Base-by-base conservation (phyloP, 2,888 invertebrate genomes). In the Dynastes maya region DNA sequence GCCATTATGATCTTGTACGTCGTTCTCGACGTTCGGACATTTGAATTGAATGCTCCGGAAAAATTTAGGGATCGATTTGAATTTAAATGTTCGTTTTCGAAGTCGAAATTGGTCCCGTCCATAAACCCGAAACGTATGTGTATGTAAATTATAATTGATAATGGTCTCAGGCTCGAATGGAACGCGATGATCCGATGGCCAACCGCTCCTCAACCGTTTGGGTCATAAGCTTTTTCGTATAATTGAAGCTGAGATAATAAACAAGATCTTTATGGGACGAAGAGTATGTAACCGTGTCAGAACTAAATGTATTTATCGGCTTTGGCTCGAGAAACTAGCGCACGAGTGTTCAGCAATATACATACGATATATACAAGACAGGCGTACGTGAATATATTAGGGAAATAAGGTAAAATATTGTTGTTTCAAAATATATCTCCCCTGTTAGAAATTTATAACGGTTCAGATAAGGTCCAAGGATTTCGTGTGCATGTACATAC, bases 121-220 rank as follows among this genome's bases (percentile, higher is more conserved):
- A 58, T 65, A 58, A 67, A 45, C 37, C 37, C 76, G 45, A 65
- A 67, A 49, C 45, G 68, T 49, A 40, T 13, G 45, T 68, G 45
- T 68, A 76, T 76, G 76, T 76, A 76, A 76, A 76, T 76, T 76
- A 58, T 76, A 76, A 76, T 67, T 68, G 68, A 76, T 67, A 76
- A 76, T 68, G 76, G 65, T 58, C 65, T 40, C 45, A 22, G 55
- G 55, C 49, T 61, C 61, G 61, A 61, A 61, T 22, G 71, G 71
- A 61, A 63, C 61, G 72, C 63, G 55, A 55, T 55, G 22, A 55
- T 55, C 8, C 22, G 55, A 55, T 51, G 68, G 68, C 29, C 68
- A 27, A 51, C 51, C 45, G 68, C 16, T 68, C 51, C 68, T 55
- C 65, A 67, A 67, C 49, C 22, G 40, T 63, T 61, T 45, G 63